phyloP scores from a whole-genome alignment of 2,797 vertebrate species.

The Cirrhinus molitorella region DNA sequence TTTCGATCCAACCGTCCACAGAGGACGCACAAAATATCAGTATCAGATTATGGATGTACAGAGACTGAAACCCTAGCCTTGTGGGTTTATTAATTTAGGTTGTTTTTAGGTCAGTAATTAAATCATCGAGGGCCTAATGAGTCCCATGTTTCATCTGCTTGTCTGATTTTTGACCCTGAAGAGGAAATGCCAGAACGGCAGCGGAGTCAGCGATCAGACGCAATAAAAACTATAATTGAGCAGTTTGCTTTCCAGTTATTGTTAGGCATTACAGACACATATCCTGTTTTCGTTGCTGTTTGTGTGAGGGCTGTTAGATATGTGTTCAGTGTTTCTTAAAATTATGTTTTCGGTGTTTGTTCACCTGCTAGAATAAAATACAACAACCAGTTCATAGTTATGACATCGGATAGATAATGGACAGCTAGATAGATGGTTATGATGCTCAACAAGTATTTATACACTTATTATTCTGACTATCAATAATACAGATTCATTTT shows the following conservation, averaged over 20 bases:
- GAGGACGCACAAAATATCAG: slow-evolving; percentile 21
- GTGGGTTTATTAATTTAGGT: slow-evolving; percentile 20
- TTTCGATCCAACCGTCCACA: slow-evolving; percentile 23
- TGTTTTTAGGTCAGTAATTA: slow-evolving; percentile 39
- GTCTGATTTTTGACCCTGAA: slow-evolving; percentile 31
- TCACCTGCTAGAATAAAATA: background rate
- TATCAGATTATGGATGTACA: slow-evolving; percentile 20
- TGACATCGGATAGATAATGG: too few species aligned
- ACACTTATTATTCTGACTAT: too few species aligned
- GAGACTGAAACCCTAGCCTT: background rate
- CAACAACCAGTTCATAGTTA: background rate
- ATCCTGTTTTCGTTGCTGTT: background rate
- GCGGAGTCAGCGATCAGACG: background rate
- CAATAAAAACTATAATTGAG: background rate
- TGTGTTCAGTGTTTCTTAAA: background rate
- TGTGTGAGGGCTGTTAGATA: background rate
- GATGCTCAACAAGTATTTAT: background rate
- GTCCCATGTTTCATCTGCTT: slow-evolving; percentile 22
- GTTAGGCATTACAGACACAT: background rate
- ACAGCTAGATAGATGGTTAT: background rate
- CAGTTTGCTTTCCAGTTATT: background rate
- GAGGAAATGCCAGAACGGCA: slow-evolving; percentile 7
- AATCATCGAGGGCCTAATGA: slow-evolving; percentile 12
- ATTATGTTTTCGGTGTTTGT: background rate
- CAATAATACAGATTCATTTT: too few species aligned